Base-by-base conservation (phyloP, 2,888 invertebrate genomes). In the Pheosia tremula region DNA sequence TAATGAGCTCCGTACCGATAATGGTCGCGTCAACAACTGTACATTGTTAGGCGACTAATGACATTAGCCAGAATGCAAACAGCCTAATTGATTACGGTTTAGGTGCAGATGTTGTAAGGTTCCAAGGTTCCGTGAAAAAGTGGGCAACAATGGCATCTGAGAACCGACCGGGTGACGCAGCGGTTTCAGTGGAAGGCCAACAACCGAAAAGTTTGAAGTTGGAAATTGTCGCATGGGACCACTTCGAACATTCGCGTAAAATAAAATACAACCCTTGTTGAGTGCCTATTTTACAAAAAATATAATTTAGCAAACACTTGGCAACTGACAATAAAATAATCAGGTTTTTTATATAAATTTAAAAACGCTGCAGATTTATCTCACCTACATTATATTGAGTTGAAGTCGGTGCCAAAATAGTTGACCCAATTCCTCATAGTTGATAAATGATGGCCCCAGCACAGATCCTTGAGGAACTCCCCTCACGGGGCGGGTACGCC, bases 381-480 rank as follows among this genome's bases (percentile, higher is more conserved):
- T 24, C 24, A 24, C 24, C 24, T 24, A 24, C 0, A 24, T 24
- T 24, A 24, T 24, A 24, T 24, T 24, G 24, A 24, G 24, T 24
- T 13, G 10, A 55, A 55, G 39, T 55, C 36, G 5, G 9, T 24
- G 11, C 45, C 36, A 36, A 4, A 11, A 43, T 36, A 45, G 43
- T 45, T 45, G 56, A 56, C 45, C 43, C 45, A 45, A 8, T 50
- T 58, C 50, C 24, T 38, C 9, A 41, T 50, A 41, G 50, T 13
- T 58, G 41, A 53, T 43, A 53, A 59, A 59, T 54, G 53, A 45
- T 41, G 58, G 53, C 43, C 43, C 54, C 41, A 53, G 36, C 7
- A 10, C 43, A 4, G 45, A 43, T 13, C 53, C 58, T 45, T 54
- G 53, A 39, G 58, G 53, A 11, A 13, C 43, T n/a, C n/a, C 11